A percentile compares a stretch with the other conserved stretches of the same genome.
phyloP scores from a whole-genome alignment of 2,888 invertebrate genomes.

The Hydriomena furcata region DNA sequence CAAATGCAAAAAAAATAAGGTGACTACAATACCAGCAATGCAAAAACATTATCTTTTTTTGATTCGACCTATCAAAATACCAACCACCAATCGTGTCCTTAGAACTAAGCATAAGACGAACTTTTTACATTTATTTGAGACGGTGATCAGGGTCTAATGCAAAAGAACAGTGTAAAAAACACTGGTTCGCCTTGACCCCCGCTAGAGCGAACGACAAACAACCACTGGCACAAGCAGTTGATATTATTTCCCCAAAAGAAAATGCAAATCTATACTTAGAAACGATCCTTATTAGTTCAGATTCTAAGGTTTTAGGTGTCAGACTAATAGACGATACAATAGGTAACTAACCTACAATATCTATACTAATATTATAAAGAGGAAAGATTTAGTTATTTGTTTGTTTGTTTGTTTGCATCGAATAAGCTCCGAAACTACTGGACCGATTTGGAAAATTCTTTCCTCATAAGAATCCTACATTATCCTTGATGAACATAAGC shows the following conservation, averaged over 20 bases:
- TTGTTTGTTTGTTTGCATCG: no score
- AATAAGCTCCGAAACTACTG: no score
- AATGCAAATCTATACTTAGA: not conserved
- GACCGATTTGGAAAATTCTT: no score
- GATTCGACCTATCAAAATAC: not conserved
- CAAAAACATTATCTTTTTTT: conserved; percentile 2
- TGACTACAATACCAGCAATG: not conserved
- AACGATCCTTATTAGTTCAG: not conserved
- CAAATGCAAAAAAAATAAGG: no score
- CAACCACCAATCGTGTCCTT: conserved; percentile 12
- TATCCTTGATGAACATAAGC: no score
- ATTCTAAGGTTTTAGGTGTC: not conserved
- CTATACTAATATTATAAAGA: no score
- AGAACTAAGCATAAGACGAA: conserved; percentile 16
- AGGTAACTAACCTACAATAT: no score
- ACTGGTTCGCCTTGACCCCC: conserved; percentile 51
- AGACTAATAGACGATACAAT: no score
- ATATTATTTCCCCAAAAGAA: conserved; percentile 31
- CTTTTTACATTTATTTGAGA: conserved; percentile 19
- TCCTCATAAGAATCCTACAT: no score
- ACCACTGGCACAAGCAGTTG: conserved; percentile 26
- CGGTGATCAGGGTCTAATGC: conserved; percentile 34
- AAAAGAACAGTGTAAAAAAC: conserved; percentile 41
- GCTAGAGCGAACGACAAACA: conserved; percentile 31
- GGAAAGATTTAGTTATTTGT: no score